These are phyloP conservation scores for Ophioninae sp. DNA, from an alignment of 2,888 invertebrate species.

Conservation along the genomic window DNA sequence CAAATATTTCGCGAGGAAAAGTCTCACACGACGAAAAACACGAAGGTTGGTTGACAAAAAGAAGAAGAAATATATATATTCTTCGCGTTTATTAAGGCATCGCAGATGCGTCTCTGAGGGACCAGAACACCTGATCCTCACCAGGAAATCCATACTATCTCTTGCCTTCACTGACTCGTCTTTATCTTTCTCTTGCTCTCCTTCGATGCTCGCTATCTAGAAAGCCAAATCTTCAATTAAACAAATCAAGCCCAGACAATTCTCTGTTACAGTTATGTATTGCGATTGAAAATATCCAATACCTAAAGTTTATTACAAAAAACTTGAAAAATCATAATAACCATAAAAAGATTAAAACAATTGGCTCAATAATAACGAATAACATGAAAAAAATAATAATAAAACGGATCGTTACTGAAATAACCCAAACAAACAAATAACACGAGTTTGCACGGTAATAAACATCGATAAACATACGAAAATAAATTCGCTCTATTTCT, in stretches of 20 bases:
- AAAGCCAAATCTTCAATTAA: constrained; percentile 5
- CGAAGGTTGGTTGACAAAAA: constrained; percentile 23
- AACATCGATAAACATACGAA: not conserved
- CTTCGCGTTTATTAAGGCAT: constrained; percentile 57
- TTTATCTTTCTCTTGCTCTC: constrained; percentile 18
- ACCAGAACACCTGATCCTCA: constrained; percentile 69
- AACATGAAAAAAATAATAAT: too few species aligned
- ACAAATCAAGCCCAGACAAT: not conserved
- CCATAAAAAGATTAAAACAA: too few species aligned
- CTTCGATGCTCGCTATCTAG: not conserved
- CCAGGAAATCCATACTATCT: constrained; percentile 69
- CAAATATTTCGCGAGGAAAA: not conserved
- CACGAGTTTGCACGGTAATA: not conserved
- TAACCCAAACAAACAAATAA: not conserved
- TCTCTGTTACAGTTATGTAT: not conserved
- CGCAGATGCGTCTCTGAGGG: constrained; percentile 68
- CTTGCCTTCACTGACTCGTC: constrained; percentile 48
- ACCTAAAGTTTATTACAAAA: not conserved
- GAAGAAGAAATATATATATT: constrained; percentile 18
- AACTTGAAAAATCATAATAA: not conserved
- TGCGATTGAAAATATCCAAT: not conserved
- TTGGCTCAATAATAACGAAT: too few species aligned
- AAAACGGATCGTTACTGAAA: too few species aligned
- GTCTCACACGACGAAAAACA: constrained; percentile 7
- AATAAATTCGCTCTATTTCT: not conserved